phyloP scores from a whole-genome alignment of 2,888 invertebrate genomes.

The Zonitis immaculata region DNA sequence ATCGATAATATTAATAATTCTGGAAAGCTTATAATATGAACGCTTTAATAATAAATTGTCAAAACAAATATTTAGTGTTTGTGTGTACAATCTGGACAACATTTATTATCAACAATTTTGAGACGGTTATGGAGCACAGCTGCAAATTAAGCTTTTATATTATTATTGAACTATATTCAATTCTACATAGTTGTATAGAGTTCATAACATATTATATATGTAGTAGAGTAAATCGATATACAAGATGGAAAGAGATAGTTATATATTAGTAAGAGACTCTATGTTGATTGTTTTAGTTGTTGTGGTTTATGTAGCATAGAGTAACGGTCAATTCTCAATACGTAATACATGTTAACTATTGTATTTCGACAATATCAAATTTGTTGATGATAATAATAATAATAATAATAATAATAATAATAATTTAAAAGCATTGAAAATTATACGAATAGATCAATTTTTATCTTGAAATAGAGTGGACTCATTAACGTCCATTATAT shows the following conservation, averaged over 20 bases:
- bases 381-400: neutral
- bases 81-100: neutral
- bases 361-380: neutral
- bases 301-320: neutral
- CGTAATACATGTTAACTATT: neutral
- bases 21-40: neutral
- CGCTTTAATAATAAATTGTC: neutral
- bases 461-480: neutral
- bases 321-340: neutral
- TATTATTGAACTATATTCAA: neutral
- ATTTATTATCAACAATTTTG: slow-evolving; percentile 2
- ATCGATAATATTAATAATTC: neutral
- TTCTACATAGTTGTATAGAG: neutral
- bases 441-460: neutral
- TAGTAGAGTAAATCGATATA: neutral
- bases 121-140: neutral
- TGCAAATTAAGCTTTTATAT: slow-evolving; percentile 2
- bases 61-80: neutral
- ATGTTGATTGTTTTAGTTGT: neutral
- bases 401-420: neutral
- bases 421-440: neutral
- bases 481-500: neutral
- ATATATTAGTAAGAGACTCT: neutral
- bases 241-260: neutral
- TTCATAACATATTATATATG: neutral